Conservation (phyloP, 2,113 vertebrate genomes). For the Syngnathus typhle region DNA sequence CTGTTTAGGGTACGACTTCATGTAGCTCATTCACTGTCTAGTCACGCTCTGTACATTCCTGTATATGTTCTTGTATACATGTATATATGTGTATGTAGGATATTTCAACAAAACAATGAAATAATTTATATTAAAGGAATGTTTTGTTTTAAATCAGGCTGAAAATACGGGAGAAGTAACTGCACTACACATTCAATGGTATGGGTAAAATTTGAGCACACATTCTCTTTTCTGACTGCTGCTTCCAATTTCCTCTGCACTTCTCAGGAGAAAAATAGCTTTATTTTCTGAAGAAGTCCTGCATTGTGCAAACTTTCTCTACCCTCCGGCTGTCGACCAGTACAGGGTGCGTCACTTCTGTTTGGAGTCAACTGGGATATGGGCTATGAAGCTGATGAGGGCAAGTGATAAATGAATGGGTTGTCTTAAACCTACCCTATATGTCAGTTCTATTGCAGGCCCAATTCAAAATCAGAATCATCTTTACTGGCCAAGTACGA, state of each 20-base stretch:
- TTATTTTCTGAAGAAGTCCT: background rate
- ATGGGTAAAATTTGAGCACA: background rate
- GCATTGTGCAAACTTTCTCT: background rate
- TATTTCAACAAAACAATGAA: background rate
- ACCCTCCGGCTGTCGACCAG: background rate
- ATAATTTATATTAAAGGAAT: background rate
- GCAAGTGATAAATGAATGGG: background rate
- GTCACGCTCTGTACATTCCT: background rate
- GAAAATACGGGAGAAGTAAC: background rate
- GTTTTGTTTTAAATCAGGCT: background rate
- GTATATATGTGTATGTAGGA: background rate
- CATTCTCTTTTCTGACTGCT: background rate
- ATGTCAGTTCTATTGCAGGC: no score
- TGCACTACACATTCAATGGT: background rate
- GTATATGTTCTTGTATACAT: conserved; percentile 1
- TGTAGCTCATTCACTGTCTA: background rate
- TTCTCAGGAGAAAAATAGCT: background rate
- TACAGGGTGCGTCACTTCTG: background rate
- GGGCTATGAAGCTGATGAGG: background rate
- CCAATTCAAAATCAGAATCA: no score
- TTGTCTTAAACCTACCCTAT: no score
- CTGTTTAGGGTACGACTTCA: conserved; percentile 5
- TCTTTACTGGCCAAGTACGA: no score
- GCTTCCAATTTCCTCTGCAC: background rate
- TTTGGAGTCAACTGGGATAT: background rate